Percentiles rank a stretch among this genome's conserved stretches.
Conservation (phyloP, 1,140 invertebrate genomes). For the Pteromalus puparum region DNA sequence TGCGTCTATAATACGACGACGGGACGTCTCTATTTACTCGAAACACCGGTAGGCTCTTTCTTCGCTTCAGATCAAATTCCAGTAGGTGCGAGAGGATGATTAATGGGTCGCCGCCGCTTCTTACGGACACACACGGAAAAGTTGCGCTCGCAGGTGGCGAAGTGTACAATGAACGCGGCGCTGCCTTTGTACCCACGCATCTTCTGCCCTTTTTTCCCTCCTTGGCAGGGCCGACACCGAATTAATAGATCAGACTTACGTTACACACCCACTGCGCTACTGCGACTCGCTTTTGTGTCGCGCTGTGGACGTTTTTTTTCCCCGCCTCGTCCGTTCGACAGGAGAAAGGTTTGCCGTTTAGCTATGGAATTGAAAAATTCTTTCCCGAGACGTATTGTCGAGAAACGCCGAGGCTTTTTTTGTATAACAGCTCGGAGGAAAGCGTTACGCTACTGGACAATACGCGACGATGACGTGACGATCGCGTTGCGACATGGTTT, state of each 20-base stretch:
- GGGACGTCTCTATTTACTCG: constrained; percentile 42
- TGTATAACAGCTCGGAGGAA: not conserved
- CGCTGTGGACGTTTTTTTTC: not conserved
- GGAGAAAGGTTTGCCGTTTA: not conserved
- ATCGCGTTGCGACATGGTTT: not conserved
- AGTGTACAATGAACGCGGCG: not conserved
- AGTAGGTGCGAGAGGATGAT: constrained; percentile 32
- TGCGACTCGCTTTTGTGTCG: constrained; percentile 16
- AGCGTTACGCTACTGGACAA: not conserved
- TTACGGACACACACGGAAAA: not conserved
- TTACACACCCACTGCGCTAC: constrained; percentile 28
- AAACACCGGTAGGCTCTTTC: not conserved
- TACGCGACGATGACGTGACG: too few species aligned
- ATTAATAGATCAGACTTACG: constrained; percentile 34
- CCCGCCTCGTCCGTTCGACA: not conserved
- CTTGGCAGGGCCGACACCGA: not conserved
- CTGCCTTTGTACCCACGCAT: not conserved
- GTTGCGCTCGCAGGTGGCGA: constrained; percentile 8
- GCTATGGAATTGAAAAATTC: constrained; percentile 32
- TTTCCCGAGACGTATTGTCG: constrained; percentile 9
- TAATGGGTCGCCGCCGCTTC: constrained; percentile 3
- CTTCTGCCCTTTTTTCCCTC: constrained; percentile 8
- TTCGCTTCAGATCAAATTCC: constrained; percentile 9
- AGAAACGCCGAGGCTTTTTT: not conserved
- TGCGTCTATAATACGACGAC: not conserved